Evolutionary conservation across 2,888 invertebrate species (phyloP), one percentile per base, ranked within the genome.

Genomic region (Trilocha varians): DNA sequence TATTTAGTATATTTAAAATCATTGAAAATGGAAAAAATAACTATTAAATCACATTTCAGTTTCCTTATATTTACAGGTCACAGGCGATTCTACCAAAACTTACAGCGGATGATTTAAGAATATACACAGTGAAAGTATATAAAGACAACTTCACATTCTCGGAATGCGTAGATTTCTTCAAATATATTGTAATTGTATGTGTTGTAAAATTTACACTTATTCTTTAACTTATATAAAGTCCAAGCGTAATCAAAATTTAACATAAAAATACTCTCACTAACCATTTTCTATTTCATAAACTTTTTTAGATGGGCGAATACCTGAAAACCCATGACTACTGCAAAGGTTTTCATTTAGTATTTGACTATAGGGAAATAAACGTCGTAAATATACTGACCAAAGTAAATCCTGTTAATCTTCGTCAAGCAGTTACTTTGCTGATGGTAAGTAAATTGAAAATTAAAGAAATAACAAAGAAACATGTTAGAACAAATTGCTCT

Each of bases 391-490:
- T 51, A 1, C 34, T 49, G 1, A 35, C 55, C 1, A 53, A 52
- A 35, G 5, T 60, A 6, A 62, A 57, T 15, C 38, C 57, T 0
- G 39, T 52, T 11, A 57, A 62, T 2, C 25, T 64, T 1, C 47
- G 52, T 14, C 57, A 61, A 34, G 48, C 54, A 0, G 8, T 49
- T 0, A 51, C 62, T 1, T 44, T 65, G 18, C 39, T 49, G 37
- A 55, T 52, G 38, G 66, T 65, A 36, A 51, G 61, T 55, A 46
- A 25, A n/a, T n/a, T n/a, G n/a, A n/a, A n/a, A n/a, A n/a, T n/a
- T n/a, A n/a, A n/a, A n/a, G n/a, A n/a, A n/a, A n/a, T n/a, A n/a
- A n/a, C n/a, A n/a, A n/a, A n/a, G n/a, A n/a, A n/a, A n/a, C n/a
- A n/a, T n/a, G n/a, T n/a, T n/a, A n/a, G n/a, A n/a, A n/a, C n/a